Evolutionary conservation across 1,140 invertebrate genomes (phyloP), one percentile per base, ranked within the genome.

Genomic region (Drosophila ogumai): DNA sequence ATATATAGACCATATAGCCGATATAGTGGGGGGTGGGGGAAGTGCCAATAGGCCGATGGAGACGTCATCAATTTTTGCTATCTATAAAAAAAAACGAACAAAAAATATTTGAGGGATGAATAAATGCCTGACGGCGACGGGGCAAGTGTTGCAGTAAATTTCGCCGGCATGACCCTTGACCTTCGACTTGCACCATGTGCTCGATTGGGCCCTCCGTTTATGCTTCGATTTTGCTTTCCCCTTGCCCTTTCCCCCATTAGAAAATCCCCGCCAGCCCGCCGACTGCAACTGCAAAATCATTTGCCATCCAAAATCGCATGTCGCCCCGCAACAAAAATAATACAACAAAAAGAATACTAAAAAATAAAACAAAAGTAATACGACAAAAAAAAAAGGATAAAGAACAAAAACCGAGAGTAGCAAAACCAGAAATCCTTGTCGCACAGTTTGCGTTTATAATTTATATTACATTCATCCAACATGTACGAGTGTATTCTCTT

Each of bases 371-470:
- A 64, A 36, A 40, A 46, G 38, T 38, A 67, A 32, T 22, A 44
- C 15, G 10, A 38, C 36, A 31, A 34, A 31, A 32, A 44, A 32
- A 19, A 22, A 0, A 3, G 9, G 17, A 17, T 28, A 41, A 50
- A 43, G 15, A 13, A 38, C n/a, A n/a, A 40, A 71, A 57, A 4
- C 8, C 47, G 34, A 47, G 44, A 47, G 43, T n/a, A 17, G 47
- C n/a, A 19, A 75, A 77, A 54, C 47, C 57, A 60, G 38, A 76
- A 85, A 81, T 81, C 80, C 84, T 88, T 90, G 85, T 88, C 80
- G 84, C 80, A 88, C 73, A 90, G 85, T 88, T 88, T 88, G 85
- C 84, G 80, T 88, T 88, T 88, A 88, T 88, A 88, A 88, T 88
- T 88, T 88, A 88, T 88, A 88, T 84, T 82, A 80, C 80, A 74